phyloP scores from a whole-genome alignment of 2,113 vertebrate genomes.

The Forbesichthys papilliferus region DNA sequence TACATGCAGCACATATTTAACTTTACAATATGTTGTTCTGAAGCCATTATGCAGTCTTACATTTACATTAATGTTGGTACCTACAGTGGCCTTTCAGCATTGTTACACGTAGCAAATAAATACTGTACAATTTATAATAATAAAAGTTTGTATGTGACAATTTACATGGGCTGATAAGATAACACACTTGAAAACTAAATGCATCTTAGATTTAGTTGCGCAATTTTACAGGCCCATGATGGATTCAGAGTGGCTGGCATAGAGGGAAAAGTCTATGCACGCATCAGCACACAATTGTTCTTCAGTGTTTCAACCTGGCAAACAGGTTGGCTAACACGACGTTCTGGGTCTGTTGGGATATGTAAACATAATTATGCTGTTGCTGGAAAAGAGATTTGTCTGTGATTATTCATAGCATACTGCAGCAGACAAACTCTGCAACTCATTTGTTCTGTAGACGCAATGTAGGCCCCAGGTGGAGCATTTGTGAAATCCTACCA shows the following conservation, averaged over 20 bases:
- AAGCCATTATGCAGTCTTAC: no score
- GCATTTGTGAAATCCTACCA: neutral
- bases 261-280: neutral
- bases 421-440: neutral
- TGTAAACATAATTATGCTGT: conserved; percentile 19
- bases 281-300: neutral
- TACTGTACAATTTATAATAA: neutral
- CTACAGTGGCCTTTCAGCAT: conserved; percentile 10
- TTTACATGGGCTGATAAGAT: conserved; percentile 63
- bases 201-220: neutral
- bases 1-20: no score
- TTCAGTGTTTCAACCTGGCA: conserved; percentile 1
- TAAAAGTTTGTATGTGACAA: conserved; percentile 26
- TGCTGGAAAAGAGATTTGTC: conserved; percentile 8
- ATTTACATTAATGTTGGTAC: no score
- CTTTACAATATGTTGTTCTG: no score
- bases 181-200: conserved; percentile 64
- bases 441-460: neutral
- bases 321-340: conserved; percentile 16
- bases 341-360: neutral
- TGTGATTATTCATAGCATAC: conserved; percentile 26
- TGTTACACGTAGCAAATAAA: conserved; percentile 44
- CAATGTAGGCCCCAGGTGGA: neutral
- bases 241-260: no score
- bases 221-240: no score